Conservation (phyloP, 2,113 vertebrate species). For the Fulmarus glacialis region DNA sequence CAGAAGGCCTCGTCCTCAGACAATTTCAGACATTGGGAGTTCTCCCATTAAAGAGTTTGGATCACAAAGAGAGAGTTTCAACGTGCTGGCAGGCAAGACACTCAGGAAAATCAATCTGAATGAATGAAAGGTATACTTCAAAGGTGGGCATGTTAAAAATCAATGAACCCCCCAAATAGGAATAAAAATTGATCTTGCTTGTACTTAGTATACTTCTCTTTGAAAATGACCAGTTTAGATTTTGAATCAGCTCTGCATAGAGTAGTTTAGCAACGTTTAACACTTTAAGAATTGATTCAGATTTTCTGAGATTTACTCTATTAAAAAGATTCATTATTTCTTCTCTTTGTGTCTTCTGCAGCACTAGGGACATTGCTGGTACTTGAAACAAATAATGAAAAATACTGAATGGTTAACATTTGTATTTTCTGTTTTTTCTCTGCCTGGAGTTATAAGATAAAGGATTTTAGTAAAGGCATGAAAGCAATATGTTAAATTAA, state of each 20-base stretch:
- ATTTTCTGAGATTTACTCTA: background rate
- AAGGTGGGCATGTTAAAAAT: slow-evolving; percentile 43
- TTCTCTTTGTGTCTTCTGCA: background rate
- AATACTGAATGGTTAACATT: background rate
- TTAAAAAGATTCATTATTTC: background rate
- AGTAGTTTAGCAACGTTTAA: background rate
- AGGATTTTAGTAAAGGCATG: background rate
- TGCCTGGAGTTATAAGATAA: background rate
- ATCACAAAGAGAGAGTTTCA: background rate
- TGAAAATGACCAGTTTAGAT: background rate
- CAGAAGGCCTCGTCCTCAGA: background rate
- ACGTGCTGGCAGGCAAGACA: background rate
- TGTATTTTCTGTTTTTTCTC: background rate
- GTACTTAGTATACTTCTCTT: background rate
- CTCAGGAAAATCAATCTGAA: slow-evolving; percentile 50
- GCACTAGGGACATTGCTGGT: background rate
- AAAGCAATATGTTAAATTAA: background rate
- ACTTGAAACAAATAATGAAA: slow-evolving; percentile 10
- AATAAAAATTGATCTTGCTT: slow-evolving; percentile 33
- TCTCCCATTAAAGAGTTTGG: background rate
- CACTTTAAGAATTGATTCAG: background rate
- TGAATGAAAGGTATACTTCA: slow-evolving; percentile 57
- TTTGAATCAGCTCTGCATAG: background rate
- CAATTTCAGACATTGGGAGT: background rate
- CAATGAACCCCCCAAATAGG: slow-evolving; percentile 15